Evolutionary conservation across 2,797 vertebrate species (phyloP).

Genomic region (Microctenopoma stevenorrisi): DNA sequence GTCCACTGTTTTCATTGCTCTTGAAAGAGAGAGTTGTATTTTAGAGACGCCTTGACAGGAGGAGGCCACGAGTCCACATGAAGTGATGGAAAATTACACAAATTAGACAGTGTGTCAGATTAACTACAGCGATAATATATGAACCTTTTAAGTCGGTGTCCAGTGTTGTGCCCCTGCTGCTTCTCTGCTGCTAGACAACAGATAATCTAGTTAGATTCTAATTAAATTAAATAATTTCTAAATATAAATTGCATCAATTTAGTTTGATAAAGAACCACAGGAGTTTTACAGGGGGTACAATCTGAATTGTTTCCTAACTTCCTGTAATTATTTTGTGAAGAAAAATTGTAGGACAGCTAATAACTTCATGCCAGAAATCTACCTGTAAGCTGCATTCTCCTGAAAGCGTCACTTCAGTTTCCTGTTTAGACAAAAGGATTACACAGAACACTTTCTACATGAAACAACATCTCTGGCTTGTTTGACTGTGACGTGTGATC

Average conservation of each 20-base stretch:
- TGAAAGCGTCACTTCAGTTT: constrained; percentile 2
- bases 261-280: not conserved
- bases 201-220: not conserved
- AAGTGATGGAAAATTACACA: constrained; percentile 19
- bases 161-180: not conserved
- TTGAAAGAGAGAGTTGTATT: constrained; percentile 20
- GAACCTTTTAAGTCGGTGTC: not conserved
- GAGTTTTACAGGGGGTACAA: not conserved
- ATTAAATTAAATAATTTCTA: no score
- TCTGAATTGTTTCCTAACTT: constrained; percentile 1
- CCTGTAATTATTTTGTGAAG: constrained; percentile 8
- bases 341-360: constrained; percentile 24
- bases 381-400: not conserved
- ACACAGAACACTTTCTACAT: constrained; percentile 25
- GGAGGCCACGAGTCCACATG: constrained; percentile 1
- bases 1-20: constrained; percentile 23
- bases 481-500: constrained; percentile 70
- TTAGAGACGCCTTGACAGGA: constrained; percentile 13
- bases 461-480: constrained; percentile 48
- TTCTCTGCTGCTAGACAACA: not conserved
- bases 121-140: not conserved
- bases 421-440: constrained; percentile 34
- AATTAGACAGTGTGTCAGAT: not conserved
- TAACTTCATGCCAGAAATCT: constrained; percentile 25
- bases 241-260: not conserved